These are phyloP conservation scores for Xenops minutus DNA, from an alignment of 2,797 vertebrate species.

Conservation along the genomic window DNA sequence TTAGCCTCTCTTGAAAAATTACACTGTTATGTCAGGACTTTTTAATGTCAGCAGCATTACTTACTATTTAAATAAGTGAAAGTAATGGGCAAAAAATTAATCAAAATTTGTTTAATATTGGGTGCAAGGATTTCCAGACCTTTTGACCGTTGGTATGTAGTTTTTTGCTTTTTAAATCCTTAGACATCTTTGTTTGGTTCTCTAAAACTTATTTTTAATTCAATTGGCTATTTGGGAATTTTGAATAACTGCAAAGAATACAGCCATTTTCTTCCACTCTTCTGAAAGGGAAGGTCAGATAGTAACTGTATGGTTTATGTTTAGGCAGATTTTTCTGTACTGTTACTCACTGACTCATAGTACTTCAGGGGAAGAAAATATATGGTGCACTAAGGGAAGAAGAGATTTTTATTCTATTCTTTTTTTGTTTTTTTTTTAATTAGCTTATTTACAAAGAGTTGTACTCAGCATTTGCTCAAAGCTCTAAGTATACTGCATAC, in stretches of 20 bases:
- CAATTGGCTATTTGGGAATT: not conserved
- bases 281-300: not conserved
- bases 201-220: constrained; percentile 27
- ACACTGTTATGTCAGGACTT: not conserved
- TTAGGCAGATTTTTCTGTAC: not conserved
- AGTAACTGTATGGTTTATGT: not conserved
- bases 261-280: not conserved
- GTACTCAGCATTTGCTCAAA: not conserved
- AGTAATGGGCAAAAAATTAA: constrained; percentile 29
- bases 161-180: constrained; percentile 24
- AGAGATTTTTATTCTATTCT: not conserved
- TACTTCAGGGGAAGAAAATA: not conserved
- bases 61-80: constrained; percentile 24
- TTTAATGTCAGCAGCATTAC: constrained; percentile 12
- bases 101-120: constrained; percentile 15
- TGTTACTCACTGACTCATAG: not conserved
- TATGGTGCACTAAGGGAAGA: not conserved
- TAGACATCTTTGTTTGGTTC: not conserved
- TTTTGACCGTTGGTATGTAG: not conserved
- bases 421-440: not conserved
- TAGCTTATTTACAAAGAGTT: not conserved
- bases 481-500: not conserved
- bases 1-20: constrained; percentile 29
- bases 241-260: constrained; percentile 23
- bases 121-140: not conserved